These are phyloP conservation scores for Cheilosia scutellata DNA, from an alignment of 2,888 invertebrate species.

Conservation along the genomic window DNA sequence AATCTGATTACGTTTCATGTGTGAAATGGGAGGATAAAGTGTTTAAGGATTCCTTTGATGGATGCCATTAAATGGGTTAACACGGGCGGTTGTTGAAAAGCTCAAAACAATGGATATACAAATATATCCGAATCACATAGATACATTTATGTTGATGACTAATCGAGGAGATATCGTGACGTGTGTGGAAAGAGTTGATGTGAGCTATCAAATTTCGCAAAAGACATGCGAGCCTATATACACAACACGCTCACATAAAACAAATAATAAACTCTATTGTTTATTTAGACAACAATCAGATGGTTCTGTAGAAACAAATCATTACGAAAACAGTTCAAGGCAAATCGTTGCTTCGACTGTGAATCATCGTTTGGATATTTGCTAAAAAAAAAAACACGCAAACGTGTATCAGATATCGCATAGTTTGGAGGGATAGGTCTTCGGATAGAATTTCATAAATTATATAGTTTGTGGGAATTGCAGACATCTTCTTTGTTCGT, in stretches of 20 bases:
- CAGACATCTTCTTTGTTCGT: too few relatives aligned
- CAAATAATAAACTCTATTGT: slow-evolving; percentile 5
- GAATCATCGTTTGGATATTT: slow-evolving; percentile 1
- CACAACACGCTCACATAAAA: background rate
- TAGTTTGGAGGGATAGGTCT: background rate
- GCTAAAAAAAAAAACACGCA: background rate
- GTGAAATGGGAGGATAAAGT: background rate
- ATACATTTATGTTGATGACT: background rate
- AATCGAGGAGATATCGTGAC: background rate
- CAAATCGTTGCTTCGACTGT: background rate
- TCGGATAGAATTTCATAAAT: too few relatives aligned
- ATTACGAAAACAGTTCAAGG: slow-evolving; percentile 27
- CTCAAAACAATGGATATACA: too few relatives aligned
- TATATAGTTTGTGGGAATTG: too few relatives aligned
- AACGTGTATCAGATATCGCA: background rate
- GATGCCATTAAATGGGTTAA: background rate
- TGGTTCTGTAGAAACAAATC: slow-evolving; percentile 3
- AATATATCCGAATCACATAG: too few relatives aligned
- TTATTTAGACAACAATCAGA: slow-evolving; percentile 12
- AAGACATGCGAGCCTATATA: background rate
- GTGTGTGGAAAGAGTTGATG: background rate
- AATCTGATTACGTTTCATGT: background rate
- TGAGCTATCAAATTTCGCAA: slow-evolving; percentile 5
- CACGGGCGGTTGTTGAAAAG: too few relatives aligned
- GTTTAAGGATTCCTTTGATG: background rate